Conservation (phyloP, 2,113 vertebrate genomes). For the Glareola pratincola region DNA sequence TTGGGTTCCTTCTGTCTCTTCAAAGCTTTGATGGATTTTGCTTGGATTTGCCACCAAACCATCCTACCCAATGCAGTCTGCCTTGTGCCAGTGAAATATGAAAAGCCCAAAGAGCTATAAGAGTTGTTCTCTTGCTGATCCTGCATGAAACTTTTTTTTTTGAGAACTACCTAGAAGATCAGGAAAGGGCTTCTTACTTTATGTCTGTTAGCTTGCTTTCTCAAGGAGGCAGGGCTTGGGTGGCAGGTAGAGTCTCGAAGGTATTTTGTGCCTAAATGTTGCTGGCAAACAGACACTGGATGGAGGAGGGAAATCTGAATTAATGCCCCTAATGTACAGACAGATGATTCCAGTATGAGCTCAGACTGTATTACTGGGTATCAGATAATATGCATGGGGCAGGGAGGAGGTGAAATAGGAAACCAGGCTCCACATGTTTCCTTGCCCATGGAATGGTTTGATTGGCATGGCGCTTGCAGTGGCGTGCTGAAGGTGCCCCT, state of each 20-base stretch:
- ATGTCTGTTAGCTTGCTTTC: background rate
- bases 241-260: background rate
- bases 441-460: background rate
- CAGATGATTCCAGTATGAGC: slow-evolving; percentile 25
- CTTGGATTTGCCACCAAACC: background rate
- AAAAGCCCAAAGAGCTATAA: background rate
- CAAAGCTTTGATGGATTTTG: background rate
- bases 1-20: background rate
- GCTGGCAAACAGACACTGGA: background rate
- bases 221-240: background rate
- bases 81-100: background rate
- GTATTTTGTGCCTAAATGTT: background rate
- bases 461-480: background rate
- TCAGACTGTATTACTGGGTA: slow-evolving; percentile 37
- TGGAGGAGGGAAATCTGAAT: background rate
- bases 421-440: slow-evolving; percentile 15
- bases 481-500: slow-evolving; percentile 6
- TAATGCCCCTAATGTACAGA: background rate
- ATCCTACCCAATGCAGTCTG: background rate
- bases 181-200: background rate
- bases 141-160: background rate
- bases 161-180: background rate
- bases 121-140: background rate
- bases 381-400: slow-evolving; percentile 3
- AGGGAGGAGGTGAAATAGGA: slow-evolving; percentile 49